Evolutionary conservation across 2,888 invertebrate species (phyloP).

Genomic region (Rhagium mordax): DNA sequence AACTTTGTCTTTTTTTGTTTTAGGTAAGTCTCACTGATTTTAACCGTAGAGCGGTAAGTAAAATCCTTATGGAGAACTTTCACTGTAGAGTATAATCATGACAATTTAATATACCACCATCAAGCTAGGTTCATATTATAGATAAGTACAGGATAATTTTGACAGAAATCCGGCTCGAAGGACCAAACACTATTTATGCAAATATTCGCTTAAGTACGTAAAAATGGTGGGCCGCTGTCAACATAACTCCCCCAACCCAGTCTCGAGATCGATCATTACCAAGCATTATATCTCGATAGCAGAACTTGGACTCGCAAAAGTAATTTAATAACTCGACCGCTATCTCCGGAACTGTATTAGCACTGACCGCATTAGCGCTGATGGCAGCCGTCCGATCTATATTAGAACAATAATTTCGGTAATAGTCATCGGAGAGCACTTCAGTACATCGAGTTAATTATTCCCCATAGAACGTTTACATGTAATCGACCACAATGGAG

Average conservation of each 20-base stretch:
- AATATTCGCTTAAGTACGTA: too few relatives aligned
- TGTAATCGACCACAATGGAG: conserved; percentile 38
- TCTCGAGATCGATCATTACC: not conserved
- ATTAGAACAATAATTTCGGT: conserved; percentile 13
- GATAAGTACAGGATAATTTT: too few relatives aligned
- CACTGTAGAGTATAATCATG: too few relatives aligned
- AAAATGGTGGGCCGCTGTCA: too few relatives aligned
- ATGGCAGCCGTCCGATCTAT: not conserved
- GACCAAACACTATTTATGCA: too few relatives aligned
- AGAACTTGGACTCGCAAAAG: not conserved
- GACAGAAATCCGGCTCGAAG: too few relatives aligned
- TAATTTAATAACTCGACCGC: not conserved
- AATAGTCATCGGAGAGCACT: conserved; percentile 20
- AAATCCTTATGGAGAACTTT: not conserved
- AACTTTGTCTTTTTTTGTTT: conserved; percentile 31
- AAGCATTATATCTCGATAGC: not conserved
- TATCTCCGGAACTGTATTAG: not conserved
- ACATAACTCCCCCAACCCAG: too few relatives aligned
- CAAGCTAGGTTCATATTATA: too few relatives aligned
- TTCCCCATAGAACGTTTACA: conserved; percentile 40
- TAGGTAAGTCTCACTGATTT: conserved; percentile 31
- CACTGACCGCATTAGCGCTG: not conserved
- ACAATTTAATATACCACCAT: too few relatives aligned
- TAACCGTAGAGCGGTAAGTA: conserved; percentile 24
- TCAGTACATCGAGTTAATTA: conserved; percentile 38